These are phyloP conservation scores for Cheilinus undulatus DNA, from an alignment of 2,113 vertebrate genomes.

Conservation along the genomic window DNA sequence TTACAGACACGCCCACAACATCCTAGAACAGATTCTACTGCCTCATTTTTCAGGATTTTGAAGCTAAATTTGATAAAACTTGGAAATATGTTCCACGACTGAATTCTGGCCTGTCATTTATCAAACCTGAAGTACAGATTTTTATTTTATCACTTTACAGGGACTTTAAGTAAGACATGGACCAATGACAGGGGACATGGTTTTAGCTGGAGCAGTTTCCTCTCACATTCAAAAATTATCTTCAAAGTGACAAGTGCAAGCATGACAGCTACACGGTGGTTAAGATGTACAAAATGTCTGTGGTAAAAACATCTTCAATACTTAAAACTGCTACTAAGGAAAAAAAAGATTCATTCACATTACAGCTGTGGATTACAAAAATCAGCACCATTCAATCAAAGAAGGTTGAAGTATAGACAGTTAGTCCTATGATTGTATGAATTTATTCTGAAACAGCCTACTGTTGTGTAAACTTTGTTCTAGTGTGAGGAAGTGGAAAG, in stretches of 20 bases:
- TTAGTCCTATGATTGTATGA: slow-evolving; percentile 61
- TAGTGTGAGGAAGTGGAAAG: background rate
- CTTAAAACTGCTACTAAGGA: slow-evolving; percentile 49
- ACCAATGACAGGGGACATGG: slow-evolving; percentile 11
- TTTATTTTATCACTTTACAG: too few species aligned
- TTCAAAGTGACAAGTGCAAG: slow-evolving; percentile 80
- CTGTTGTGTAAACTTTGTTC: slow-evolving; percentile 1
- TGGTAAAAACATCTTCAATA: slow-evolving; percentile 20
- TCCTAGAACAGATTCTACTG: too few species aligned
- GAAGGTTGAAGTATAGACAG: slow-evolving; percentile 40
- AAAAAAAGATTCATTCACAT: slow-evolving; percentile 32
- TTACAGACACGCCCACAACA: too few species aligned
- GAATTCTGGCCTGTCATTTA: too few species aligned
- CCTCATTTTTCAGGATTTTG: too few species aligned
- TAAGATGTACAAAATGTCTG: slow-evolving; percentile 5
- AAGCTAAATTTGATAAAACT: too few species aligned
- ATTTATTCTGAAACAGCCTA: slow-evolving; percentile 34
- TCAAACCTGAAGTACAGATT: too few species aligned
- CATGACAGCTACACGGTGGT: slow-evolving; percentile 22
- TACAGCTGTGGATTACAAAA: slow-evolving; percentile 26
- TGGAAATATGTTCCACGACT: too few species aligned
- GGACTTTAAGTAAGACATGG: too few species aligned
- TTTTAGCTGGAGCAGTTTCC: slow-evolving; percentile 30
- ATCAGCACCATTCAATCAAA: slow-evolving; percentile 53
- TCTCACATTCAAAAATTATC: slow-evolving; percentile 6